A percentile compares a stretch with the other conserved stretches of the same genome.
Evolutionary conservation across 2,888 invertebrate species (phyloP).

Genomic region (Nephrotoma guestfalica): DNA sequence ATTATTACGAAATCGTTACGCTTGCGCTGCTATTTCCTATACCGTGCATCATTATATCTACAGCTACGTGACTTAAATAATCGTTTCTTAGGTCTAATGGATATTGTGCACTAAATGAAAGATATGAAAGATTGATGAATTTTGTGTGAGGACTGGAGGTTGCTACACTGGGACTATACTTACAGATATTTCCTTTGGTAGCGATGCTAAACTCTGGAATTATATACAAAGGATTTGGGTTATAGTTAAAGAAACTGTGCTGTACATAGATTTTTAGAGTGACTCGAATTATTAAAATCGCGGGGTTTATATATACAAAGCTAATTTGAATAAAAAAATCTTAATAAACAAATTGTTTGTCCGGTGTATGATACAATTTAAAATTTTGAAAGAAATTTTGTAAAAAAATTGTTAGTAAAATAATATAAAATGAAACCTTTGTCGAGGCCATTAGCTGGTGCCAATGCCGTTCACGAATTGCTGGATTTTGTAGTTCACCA

Average conservation of each 20-base stretch:
- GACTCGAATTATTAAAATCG: not conserved
- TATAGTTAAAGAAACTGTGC: not conserved
- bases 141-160: not conserved
- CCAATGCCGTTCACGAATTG: slow-evolving; percentile 93
- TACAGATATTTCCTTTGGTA: slow-evolving; percentile 67
- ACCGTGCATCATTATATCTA: not conserved
- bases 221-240: slow-evolving; percentile 26
- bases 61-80: not conserved
- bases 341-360: not conserved
- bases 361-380: slow-evolving; percentile 1
- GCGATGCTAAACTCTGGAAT: slow-evolving; percentile 69
- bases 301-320: not conserved
- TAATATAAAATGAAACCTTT: slow-evolving; percentile 45
- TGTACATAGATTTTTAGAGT: slow-evolving; percentile 1
- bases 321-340: not conserved
- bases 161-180: slow-evolving; percentile 27
- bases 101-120: not conserved
- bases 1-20: not conserved
- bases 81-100: not conserved
- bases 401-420: not conserved
- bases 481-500: slow-evolving; percentile 89
- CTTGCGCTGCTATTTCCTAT: not conserved
- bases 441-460: slow-evolving; percentile 92
- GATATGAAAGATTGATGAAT: not conserved
- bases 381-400: not conserved